Evolutionary conservation across 2,888 invertebrate genomes (phyloP).

Genomic region (Agriopis aurantiaria): DNA sequence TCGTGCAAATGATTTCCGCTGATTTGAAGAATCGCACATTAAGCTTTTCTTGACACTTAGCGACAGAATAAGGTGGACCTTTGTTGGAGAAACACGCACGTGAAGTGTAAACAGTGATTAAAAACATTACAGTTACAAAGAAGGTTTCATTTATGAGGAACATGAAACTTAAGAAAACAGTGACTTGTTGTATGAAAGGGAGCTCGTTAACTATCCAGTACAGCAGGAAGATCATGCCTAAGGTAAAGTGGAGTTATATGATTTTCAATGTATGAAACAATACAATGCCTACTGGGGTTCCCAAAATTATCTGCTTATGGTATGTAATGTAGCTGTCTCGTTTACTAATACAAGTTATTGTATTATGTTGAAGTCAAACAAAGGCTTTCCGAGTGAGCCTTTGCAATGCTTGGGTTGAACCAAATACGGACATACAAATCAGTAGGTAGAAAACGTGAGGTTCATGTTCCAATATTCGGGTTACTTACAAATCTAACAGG

Average conservation of each 20-base stretch:
- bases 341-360: neutral
- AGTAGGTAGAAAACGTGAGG: slow-evolving; percentile 3
- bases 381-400: slow-evolving; percentile 9
- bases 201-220: slow-evolving; percentile 72
- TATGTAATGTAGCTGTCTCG: slow-evolving; percentile 2
- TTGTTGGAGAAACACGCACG: slow-evolving; percentile 67
- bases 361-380: slow-evolving; percentile 11
- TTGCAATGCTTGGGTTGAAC: slow-evolving; percentile 12
- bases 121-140: slow-evolving; percentile 36
- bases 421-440: slow-evolving; percentile 6
- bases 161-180: slow-evolving; percentile 80
- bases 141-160: slow-evolving; percentile 54
- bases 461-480: slow-evolving; percentile 5
- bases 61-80: slow-evolving; percentile 64
- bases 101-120: slow-evolving; percentile 59
- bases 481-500: neutral
- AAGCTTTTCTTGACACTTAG: slow-evolving; percentile 67
- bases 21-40: slow-evolving; percentile 64
- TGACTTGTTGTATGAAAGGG: slow-evolving; percentile 75
- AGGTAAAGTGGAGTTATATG: slow-evolving; percentile 47
- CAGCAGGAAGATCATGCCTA: slow-evolving; percentile 54
- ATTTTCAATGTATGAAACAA: neutral
- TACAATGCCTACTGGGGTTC: neutral
- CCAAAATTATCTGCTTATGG: slow-evolving; percentile 3
- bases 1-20: slow-evolving; percentile 72